Conservation (phyloP, 2,797 vertebrate species). For the Lacerta viridis region DNA sequence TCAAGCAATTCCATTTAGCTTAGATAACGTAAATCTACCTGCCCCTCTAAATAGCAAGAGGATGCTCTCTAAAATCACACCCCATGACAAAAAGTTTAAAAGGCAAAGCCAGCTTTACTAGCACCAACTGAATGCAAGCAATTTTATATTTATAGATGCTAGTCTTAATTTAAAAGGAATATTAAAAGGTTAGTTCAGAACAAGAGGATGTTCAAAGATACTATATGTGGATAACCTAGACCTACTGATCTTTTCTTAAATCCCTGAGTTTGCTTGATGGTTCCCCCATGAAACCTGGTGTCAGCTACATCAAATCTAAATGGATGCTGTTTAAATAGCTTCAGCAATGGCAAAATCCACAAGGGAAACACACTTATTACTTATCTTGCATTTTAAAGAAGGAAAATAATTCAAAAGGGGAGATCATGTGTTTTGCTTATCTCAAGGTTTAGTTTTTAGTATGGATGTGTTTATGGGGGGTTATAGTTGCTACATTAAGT, state of each 20-base stretch:
- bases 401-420: slow-evolving; percentile 34
- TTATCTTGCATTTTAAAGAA: slow-evolving; percentile 60
- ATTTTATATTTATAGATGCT: slow-evolving; percentile 31
- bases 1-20: slow-evolving; percentile 33
- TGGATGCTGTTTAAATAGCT: slow-evolving; percentile 78
- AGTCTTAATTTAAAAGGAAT: slow-evolving; percentile 34
- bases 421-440: slow-evolving; percentile 27
- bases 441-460: slow-evolving; percentile 58
- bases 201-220: slow-evolving; percentile 63
- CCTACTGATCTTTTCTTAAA: slow-evolving; percentile 72
- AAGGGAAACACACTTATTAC: slow-evolving; percentile 67
- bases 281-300: slow-evolving; percentile 74
- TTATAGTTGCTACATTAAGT: slow-evolving; percentile 30
- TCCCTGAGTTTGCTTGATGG: slow-evolving; percentile 81
- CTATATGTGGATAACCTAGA: slow-evolving; percentile 59
- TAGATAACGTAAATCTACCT: slow-evolving; percentile 14
- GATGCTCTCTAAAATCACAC: slow-evolving; percentile 38
- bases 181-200: slow-evolving; percentile 41
- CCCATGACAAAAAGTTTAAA: slow-evolving; percentile 48
- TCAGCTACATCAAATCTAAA: slow-evolving; percentile 77
- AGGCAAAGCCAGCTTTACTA: slow-evolving; percentile 43
- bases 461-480: slow-evolving; percentile 48
- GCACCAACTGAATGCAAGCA: slow-evolving; percentile 30
- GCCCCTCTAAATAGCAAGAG: slow-evolving; percentile 48
- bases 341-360: slow-evolving; percentile 48